Conservation (phyloP, 2,797 vertebrate species). For the Darevskia nairensis region DNA sequence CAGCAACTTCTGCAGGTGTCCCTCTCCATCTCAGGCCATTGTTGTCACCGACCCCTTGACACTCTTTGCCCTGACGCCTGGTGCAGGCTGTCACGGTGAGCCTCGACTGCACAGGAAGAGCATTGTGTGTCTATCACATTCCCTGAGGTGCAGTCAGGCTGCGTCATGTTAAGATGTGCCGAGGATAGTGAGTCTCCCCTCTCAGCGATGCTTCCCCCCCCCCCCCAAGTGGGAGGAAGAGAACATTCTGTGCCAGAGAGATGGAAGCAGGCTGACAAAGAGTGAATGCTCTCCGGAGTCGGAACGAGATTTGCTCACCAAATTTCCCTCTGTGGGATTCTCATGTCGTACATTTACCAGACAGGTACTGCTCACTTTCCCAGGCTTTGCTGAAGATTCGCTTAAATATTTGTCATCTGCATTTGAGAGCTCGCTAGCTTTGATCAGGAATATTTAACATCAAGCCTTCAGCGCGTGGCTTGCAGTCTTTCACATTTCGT, state of each 20-base stretch:
- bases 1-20: background rate
- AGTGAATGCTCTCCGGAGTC: background rate
- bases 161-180: background rate
- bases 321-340: background rate
- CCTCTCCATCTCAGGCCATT: too few species aligned
- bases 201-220: background rate
- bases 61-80: background rate
- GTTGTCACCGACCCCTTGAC: background rate
- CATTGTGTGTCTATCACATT: slow-evolving; percentile 17
- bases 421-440: background rate
- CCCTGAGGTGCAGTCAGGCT: background rate
- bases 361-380: background rate
- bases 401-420: background rate
- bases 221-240: background rate
- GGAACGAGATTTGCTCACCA: background rate
- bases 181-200: background rate
- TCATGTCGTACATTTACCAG: background rate
- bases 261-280: background rate
- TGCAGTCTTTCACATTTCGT: background rate
- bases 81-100: background rate
- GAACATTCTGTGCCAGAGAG: background rate
- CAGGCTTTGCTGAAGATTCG: background rate
- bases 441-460: background rate
- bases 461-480: background rate
- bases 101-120: background rate